Evolutionary conservation across 2,888 invertebrate species (phyloP).

Genomic region (Tridacna gigas): DNA sequence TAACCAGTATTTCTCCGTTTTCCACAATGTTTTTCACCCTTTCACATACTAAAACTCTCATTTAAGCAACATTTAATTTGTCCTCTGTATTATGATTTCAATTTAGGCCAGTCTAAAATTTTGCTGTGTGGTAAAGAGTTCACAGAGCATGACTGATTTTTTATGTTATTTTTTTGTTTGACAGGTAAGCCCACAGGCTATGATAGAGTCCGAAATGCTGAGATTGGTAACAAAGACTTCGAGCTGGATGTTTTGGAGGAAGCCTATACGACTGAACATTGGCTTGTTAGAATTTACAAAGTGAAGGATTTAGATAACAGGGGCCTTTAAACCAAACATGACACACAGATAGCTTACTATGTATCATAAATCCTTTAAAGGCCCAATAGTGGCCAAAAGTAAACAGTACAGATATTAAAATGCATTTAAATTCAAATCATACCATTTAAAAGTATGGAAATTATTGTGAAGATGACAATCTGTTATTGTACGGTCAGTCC

Average conservation of each 20-base stretch:
- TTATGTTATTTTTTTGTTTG: conserved; percentile 27
- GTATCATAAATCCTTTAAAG: no score
- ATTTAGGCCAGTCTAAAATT: background rate
- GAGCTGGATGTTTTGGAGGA: conserved; percentile 99
- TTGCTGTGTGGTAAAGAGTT: background rate
- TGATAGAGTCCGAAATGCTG: conserved; percentile 97
- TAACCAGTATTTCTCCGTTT: conserved; percentile 4
- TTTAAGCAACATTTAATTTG: background rate
- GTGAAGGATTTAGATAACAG: conserved; percentile 96
- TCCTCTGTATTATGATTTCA: background rate
- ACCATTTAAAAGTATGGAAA: no score
- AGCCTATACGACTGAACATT: conserved; percentile 99
- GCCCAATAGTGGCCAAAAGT: no score
- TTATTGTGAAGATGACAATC: no score
- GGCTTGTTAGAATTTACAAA: conserved; percentile 99
- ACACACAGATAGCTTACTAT: conserved; percentile 5
- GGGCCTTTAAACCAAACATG: conserved; percentile 70
- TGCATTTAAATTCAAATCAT: no score
- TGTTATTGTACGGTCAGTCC: no score
- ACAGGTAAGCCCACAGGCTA: conserved; percentile 96
- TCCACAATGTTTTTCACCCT: background rate
- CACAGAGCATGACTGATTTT: no score
- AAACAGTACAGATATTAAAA: no score
- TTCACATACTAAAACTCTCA: background rate
- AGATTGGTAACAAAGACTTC: conserved; percentile 99